Evolutionary conservation across 2,113 vertebrate genomes (phyloP).

Genomic region (Periophthalmodon schlosseri): DNA sequence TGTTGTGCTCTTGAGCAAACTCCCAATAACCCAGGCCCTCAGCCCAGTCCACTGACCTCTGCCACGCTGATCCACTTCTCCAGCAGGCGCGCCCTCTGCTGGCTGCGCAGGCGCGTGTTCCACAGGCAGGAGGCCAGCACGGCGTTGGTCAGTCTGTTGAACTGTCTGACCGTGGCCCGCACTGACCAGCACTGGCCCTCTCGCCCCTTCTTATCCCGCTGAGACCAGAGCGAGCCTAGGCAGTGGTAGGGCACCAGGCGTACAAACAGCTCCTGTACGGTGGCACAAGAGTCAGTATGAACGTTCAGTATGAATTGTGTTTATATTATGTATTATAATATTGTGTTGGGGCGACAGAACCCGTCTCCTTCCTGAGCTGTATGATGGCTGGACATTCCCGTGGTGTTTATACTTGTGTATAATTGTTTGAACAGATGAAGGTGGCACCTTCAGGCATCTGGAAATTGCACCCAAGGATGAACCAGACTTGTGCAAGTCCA

Average conservation of each 20-base stretch:
- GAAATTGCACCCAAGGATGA: too few species aligned
- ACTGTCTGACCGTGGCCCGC: constrained; percentile 87
- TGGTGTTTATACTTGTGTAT: too few species aligned
- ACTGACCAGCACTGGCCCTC: constrained; percentile 85
- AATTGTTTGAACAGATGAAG: too few species aligned
- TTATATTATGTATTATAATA: too few species aligned
- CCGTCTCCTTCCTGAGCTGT: too few species aligned
- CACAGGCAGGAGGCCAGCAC: constrained; percentile 85
- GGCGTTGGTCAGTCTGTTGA: constrained; percentile 86
- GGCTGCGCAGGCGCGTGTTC: constrained; percentile 77
- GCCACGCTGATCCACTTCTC: constrained; percentile 93
- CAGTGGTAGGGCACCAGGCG: constrained; percentile 89
- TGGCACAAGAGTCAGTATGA: not conserved
- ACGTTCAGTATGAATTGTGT: too few species aligned
- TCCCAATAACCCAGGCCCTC: too few species aligned
- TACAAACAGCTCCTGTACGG: constrained; percentile 85
- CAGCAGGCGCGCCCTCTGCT: constrained; percentile 86
- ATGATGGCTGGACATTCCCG: too few species aligned
- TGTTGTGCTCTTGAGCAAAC: too few species aligned
- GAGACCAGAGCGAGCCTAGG: constrained; percentile 88
- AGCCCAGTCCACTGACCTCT: constrained; percentile 72
- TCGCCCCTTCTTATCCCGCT: constrained; percentile 85
- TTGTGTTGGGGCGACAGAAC: too few species aligned
- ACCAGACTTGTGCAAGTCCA: too few species aligned
- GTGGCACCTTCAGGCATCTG: too few species aligned